Base-by-base conservation (phyloP, 2,113 vertebrate genomes). In the Lethenteron reissneri region DNA sequence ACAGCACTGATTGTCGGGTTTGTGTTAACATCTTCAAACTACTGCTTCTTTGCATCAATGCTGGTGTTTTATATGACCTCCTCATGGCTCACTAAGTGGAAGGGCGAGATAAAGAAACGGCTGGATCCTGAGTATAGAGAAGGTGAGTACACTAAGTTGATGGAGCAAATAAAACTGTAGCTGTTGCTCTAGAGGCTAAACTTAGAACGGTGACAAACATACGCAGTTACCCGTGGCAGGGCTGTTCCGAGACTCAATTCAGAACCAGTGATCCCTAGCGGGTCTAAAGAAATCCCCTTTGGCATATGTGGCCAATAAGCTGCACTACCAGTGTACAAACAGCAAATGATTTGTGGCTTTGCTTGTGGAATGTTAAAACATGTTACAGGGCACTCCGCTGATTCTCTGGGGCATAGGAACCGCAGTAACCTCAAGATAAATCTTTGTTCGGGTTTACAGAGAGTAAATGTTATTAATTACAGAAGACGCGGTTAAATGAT, bases 51-150 rank as follows among this genome's bases (percentile, higher is more conserved):
- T 80, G 82, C 81, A 10, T 79, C 89, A 57, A 80, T 97, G 78
- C 74, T 95, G 70, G 79, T 81, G 13, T 97, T 97, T 82, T 97
- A 92, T 76, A 70, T 91, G 78, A 88, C 88, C 72, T 95, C 87
- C 75, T 90, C 87, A 74, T 88, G 83, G 80, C 87, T 97, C 74
- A 97, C 92, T 8, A 88, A 83, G 74, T 97, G 94, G 94, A 86
- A 82, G 71, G 85, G 82, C 71, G 80, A 83, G 10, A 56, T 75
- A 72, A 97, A 97, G 79, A 94, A 83, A 76, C 81, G 77, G n/a
- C 83, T 90, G 19, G 92, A 97, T 76, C 78, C 86, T 0, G 89
- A 97, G 73, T 96, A 92, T 78, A 97, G 88, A 78, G 89, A 97
- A 86, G 94, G 92, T 95, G 2, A 7, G 41, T 73, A 58, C 11